phyloP scores from a whole-genome alignment of 2,888 invertebrate species.

The Cryptus armator region DNA sequence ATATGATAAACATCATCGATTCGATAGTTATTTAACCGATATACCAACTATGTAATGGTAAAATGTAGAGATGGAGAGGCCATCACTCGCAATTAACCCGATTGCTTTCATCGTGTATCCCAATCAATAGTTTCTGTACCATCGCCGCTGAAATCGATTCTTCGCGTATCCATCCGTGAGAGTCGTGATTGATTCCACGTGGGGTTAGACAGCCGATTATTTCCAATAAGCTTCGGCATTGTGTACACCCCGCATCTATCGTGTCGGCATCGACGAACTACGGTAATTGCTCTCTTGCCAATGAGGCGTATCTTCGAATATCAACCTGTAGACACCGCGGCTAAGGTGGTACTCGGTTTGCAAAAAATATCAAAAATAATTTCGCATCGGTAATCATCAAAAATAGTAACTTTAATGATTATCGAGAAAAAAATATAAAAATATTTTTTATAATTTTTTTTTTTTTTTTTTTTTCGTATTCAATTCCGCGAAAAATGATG shows the following conservation, averaged over 20 bases:
- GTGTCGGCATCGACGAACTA: slow-evolving; percentile 35
- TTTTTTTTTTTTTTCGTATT: too few relatives aligned
- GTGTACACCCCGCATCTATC: slow-evolving; percentile 22
- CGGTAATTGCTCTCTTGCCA: slow-evolving; percentile 47
- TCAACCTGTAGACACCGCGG: neutral
- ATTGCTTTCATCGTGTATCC: slow-evolving; percentile 38
- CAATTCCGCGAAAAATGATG: too few relatives aligned
- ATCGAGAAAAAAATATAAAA: too few relatives aligned
- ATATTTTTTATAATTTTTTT: too few relatives aligned
- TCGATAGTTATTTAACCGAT: slow-evolving; percentile 53
- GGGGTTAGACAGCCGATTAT: slow-evolving; percentile 54
- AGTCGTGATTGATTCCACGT: slow-evolving; percentile 53
- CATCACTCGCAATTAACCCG: slow-evolving; percentile 49
- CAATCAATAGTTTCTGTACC: slow-evolving; percentile 37
- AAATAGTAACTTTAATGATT: too few relatives aligned
- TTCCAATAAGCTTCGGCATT: slow-evolving; percentile 57
- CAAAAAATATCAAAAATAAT: too few relatives aligned
- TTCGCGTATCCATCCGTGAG: slow-evolving; percentile 10
- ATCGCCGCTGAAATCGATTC: neutral
- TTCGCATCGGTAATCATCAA: too few relatives aligned
- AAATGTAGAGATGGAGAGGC: slow-evolving; percentile 30
- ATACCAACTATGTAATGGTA: slow-evolving; percentile 32
- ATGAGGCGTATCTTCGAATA: slow-evolving; percentile 24
- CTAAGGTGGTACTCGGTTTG: neutral
- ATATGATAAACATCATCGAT: slow-evolving; percentile 52